A percentile compares a stretch with the other conserved stretches of the same genome.
These are phyloP conservation scores for Poeciliopsis paucimaculata DNA, from an alignment of 2,797 vertebrate genomes.

Conservation along the genomic window DNA sequence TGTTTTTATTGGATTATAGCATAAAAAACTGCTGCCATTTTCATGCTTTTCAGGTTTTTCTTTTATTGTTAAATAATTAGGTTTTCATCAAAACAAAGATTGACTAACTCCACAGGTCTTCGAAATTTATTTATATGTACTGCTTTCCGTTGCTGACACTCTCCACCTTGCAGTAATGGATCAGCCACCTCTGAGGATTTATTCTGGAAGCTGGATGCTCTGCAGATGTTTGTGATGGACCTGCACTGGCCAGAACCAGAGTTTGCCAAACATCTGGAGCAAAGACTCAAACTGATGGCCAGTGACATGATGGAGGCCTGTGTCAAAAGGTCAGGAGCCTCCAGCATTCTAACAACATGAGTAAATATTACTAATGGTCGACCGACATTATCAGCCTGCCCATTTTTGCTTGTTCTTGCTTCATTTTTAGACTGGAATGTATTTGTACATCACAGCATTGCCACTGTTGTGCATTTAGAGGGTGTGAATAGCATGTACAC, in stretches of 20 bases:
- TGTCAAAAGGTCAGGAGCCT: slow-evolving; percentile 88
- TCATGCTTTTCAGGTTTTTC: not conserved
- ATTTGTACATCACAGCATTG: not conserved
- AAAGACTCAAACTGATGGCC: slow-evolving; percentile 97
- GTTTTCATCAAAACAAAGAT: not conserved
- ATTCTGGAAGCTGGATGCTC: slow-evolving; percentile 97
- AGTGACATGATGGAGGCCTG: slow-evolving; percentile 99
- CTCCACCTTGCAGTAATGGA: slow-evolving; percentile 84
- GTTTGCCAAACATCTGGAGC: slow-evolving; percentile 96
- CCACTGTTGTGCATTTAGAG: not conserved
- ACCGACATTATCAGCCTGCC: not conserved
- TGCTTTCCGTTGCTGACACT: not conserved
- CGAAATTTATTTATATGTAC: not conserved
- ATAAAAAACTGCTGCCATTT: not conserved
- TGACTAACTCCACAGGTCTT: too few species aligned
- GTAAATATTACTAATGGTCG: not conserved
- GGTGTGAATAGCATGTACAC: too few species aligned
- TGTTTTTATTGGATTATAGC: not conserved
- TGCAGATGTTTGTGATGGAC: slow-evolving; percentile 95
- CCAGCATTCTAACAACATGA: not conserved
- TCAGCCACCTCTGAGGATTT: slow-evolving; percentile 95
- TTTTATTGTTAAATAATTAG: not conserved
- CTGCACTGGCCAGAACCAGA: slow-evolving; percentile 97
- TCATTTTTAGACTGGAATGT: not conserved
- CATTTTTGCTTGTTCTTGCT: not conserved